Conservation (phyloP, 30 jellyfish, hydroid and myxozoan species). For the Hydractinia echinata region DNA sequence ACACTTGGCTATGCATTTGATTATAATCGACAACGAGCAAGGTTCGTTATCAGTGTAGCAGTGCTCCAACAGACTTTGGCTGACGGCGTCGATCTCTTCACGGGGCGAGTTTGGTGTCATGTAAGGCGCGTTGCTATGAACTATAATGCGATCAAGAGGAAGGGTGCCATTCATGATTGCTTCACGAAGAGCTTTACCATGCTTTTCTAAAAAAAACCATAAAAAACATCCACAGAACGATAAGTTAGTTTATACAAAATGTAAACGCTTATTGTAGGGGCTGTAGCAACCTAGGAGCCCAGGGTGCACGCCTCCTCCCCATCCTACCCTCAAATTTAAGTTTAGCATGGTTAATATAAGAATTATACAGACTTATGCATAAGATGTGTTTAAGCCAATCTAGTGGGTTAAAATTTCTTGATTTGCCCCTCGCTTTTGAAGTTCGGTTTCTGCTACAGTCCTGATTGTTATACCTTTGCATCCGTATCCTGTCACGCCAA, state of each 20-base stretch:
- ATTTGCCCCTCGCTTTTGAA: too few species aligned
- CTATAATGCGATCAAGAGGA: slow-evolving; percentile 71
- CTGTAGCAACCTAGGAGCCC: too few species aligned
- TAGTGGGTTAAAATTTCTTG: too few species aligned
- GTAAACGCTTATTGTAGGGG: too few species aligned
- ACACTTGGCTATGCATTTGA: slow-evolving; percentile 81
- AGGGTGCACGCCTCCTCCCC: too few species aligned
- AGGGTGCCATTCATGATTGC: slow-evolving; percentile 74
- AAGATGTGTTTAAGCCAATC: not conserved
- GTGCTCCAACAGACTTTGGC: slow-evolving; percentile 67
- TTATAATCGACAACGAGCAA: slow-evolving; percentile 68
- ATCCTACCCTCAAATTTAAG: not conserved
- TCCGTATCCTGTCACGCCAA: slow-evolving; percentile 81
- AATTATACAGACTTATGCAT: too few species aligned
- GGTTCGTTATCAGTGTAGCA: slow-evolving; percentile 86
- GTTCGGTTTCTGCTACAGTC: too few species aligned
- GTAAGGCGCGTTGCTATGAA: slow-evolving; percentile 92
- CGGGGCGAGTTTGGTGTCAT: slow-evolving; percentile 83
- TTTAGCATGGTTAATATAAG: not conserved
- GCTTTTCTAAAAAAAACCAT: slow-evolving; percentile 48
- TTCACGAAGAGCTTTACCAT: slow-evolving; percentile 70
- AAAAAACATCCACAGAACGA: not conserved
- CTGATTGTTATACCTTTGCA: slow-evolving; percentile 65
- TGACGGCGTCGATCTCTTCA: slow-evolving; percentile 78
- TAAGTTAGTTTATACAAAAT: too few species aligned